Conservation (phyloP, 2,113 vertebrate species). For the Muscicapa adusta region DNA sequence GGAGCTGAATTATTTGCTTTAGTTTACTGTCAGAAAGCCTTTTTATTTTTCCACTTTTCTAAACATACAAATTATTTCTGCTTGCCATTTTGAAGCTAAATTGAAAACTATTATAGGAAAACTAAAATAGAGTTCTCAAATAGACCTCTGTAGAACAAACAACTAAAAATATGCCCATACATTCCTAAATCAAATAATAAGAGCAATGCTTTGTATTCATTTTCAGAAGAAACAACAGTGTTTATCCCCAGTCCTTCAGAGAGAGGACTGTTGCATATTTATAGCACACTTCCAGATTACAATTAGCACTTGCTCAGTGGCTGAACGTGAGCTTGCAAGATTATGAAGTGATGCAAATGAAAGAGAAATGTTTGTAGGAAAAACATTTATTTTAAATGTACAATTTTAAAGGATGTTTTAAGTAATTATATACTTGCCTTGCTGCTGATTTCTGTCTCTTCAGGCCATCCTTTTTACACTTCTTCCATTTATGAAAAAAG, state of each 20-base stretch:
- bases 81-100: background rate
- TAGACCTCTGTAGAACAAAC: background rate
- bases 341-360: background rate
- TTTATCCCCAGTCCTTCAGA: background rate
- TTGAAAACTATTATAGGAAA: background rate
- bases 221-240: background rate
- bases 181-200: slow-evolving; percentile 11
- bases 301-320: slow-evolving; percentile 6
- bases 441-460: background rate
- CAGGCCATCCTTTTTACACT: background rate
- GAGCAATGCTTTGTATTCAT: background rate
- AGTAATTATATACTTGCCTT: background rate
- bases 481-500: background rate
- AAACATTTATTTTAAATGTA: background rate
- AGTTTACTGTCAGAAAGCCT: background rate
- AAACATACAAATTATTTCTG: background rate
- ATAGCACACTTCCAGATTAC: background rate
- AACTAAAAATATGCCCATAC: background rate
- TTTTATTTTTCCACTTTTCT: background rate
- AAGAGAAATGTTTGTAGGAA: background rate
- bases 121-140: background rate
- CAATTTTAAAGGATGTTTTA: background rate
- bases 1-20: background rate
- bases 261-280: background rate
- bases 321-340: background rate